Evolutionary conservation across 64 coral and sea anemone species (phyloP).

Genomic region (Anthopleura sola): DNA sequence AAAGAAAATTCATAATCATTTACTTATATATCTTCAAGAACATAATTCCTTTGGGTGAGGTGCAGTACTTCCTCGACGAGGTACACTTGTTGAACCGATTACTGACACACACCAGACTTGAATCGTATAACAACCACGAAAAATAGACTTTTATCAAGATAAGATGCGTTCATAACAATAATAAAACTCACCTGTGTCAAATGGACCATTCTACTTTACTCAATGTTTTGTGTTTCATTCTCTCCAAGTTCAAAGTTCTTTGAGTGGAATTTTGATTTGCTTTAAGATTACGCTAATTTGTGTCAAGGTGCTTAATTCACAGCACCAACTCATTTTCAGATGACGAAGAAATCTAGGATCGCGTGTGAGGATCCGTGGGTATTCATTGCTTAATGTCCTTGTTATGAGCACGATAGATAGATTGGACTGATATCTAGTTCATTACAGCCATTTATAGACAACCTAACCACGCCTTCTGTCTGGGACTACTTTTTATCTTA

Average conservation of each 20-base stretch:
- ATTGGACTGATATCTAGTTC: background rate
- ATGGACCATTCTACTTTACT: background rate
- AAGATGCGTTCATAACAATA: background rate
- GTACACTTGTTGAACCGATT: background rate
- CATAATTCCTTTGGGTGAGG: no score
- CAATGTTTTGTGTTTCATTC: background rate
- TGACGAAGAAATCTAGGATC: background rate
- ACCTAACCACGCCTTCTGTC: background rate
- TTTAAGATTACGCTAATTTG: background rate
- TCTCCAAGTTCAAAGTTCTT: background rate
- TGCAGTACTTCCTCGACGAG: no score
- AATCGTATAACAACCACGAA: background rate
- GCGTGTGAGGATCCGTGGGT: background rate
- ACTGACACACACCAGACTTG: background rate
- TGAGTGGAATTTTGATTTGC: conserved; percentile 5
- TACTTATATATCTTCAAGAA: no score
- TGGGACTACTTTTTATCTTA: background rate
- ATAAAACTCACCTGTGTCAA: background rate
- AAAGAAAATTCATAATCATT: no score
- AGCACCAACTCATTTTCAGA: background rate
- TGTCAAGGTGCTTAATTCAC: background rate
- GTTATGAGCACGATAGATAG: background rate
- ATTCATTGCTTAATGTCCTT: background rate
- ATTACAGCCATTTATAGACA: background rate
- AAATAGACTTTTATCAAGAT: background rate